phyloP scores from a whole-genome alignment of 2,888 invertebrate species.

The Noctua fimbriata region DNA sequence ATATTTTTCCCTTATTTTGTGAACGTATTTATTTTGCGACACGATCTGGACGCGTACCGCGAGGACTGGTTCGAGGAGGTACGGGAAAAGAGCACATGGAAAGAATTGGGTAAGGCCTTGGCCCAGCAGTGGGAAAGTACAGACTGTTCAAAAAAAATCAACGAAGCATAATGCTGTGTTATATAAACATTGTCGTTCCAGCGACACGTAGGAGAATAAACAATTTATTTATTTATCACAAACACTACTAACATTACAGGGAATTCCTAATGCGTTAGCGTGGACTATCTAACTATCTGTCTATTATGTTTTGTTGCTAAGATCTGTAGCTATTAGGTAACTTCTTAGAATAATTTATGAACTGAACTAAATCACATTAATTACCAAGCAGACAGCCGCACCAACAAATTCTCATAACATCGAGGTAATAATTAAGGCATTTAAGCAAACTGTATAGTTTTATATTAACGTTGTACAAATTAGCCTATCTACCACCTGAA shows the following conservation, averaged over 20 bases:
- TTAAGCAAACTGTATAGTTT: slow-evolving; percentile 61
- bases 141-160: no score
- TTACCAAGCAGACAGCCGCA: slow-evolving; percentile 27
- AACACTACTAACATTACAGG: no score
- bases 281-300: no score
- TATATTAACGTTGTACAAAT: slow-evolving; percentile 61
- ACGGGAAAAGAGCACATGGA: no score
- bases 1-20: slow-evolving; percentile 1
- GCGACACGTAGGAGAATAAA: no score
- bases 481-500: slow-evolving; percentile 61
- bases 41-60: no score
- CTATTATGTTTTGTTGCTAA: neutral
- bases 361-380: slow-evolving; percentile 16
- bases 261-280: no score
- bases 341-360: slow-evolving; percentile 23
- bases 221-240: no score
- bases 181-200: no score
- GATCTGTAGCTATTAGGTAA: neutral
- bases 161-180: neutral
- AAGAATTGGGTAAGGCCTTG: no score
- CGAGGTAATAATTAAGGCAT: slow-evolving; percentile 57
- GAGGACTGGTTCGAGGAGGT: no score
- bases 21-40: neutral
- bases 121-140: no score
- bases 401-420: slow-evolving; percentile 33